These are phyloP conservation scores for Tetrapedia diversipes DNA, from an alignment of 2,888 invertebrate genomes.

Conservation along the genomic window DNA sequence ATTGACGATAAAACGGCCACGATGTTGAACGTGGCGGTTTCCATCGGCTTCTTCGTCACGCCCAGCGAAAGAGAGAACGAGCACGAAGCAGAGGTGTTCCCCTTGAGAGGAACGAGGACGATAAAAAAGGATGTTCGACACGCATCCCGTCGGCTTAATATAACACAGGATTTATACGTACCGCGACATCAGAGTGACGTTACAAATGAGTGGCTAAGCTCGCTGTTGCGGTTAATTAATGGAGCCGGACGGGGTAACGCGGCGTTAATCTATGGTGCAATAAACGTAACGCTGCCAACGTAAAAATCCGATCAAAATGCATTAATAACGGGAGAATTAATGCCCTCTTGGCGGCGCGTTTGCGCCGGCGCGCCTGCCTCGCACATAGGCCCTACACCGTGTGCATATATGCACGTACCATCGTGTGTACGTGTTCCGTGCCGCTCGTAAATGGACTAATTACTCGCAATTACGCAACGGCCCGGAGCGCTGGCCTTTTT, in stretches of 20 bases:
- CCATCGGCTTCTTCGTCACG: no score
- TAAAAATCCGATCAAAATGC: conserved; percentile 77
- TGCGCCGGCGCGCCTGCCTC: conserved; percentile 20
- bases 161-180: conserved; percentile 24
- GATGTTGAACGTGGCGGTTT: no score
- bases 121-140: conserved; percentile 14
- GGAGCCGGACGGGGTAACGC: conserved; percentile 71
- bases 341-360: conserved; percentile 60
- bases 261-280: conserved; percentile 76
- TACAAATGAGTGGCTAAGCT: conserved; percentile 70
- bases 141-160: conserved; percentile 38
- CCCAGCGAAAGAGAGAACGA: background rate
- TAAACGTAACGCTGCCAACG: conserved; percentile 65
- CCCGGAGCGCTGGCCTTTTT: conserved; percentile 48
- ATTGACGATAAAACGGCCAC: conserved; percentile 3
- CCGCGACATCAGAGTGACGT: conserved; percentile 61
- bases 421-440: conserved; percentile 40
- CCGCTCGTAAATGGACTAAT: conserved; percentile 77
- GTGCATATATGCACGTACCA: conserved; percentile 40
- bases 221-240: conserved; percentile 73
- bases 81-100: background rate
- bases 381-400: conserved; percentile 56
- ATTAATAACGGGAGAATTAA: conserved; percentile 77
- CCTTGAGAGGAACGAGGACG: background rate
- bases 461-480: conserved; percentile 75